phyloP scores from a whole-genome alignment of 2,888 invertebrate species.

The Drosophila macrospina region DNA sequence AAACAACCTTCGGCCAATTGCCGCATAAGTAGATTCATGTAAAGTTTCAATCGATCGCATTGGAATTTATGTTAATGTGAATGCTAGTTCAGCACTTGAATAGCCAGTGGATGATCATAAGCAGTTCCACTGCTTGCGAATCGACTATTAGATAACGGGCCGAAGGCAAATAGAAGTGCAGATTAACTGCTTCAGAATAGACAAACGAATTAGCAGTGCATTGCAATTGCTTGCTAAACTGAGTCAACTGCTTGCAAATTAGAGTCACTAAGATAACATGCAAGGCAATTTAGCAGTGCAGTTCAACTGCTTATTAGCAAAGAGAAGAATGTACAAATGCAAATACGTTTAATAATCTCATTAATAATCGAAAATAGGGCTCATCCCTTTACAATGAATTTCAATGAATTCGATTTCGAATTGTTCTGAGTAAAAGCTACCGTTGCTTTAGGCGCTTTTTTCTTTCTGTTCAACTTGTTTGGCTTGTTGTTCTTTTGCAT shows the following conservation, averaged over 20 bases:
- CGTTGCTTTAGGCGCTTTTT: neutral
- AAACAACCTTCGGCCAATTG: conserved; percentile 45
- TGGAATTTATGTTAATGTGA: conserved; percentile 65
- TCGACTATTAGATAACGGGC: neutral
- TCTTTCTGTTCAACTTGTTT: neutral
- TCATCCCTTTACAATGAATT: neutral
- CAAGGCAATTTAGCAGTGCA: no score
- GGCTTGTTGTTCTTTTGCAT: neutral
- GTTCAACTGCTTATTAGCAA: no score
- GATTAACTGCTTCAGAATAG: no score
- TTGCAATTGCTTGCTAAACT: neutral
- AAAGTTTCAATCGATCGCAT: conserved; percentile 50
- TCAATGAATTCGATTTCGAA: neutral
- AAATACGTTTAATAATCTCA: neutral
- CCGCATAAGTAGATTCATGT: conserved; percentile 41
- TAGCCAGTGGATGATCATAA: conserved; percentile 8
- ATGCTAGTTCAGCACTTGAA: conserved; percentile 15
- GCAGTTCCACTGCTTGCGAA: neutral
- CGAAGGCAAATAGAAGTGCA: neutral
- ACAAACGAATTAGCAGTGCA: no score
- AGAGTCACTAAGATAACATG: no score
- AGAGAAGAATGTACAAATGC: no score
- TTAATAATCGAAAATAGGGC: neutral
- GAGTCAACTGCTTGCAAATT: no score
- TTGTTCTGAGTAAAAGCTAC: neutral